A percentile compares a stretch with the other conserved stretches of the same genome.
Evolutionary conservation across 2,113 vertebrate genomes (phyloP).

Genomic region (Pluvialis apricaria): DNA sequence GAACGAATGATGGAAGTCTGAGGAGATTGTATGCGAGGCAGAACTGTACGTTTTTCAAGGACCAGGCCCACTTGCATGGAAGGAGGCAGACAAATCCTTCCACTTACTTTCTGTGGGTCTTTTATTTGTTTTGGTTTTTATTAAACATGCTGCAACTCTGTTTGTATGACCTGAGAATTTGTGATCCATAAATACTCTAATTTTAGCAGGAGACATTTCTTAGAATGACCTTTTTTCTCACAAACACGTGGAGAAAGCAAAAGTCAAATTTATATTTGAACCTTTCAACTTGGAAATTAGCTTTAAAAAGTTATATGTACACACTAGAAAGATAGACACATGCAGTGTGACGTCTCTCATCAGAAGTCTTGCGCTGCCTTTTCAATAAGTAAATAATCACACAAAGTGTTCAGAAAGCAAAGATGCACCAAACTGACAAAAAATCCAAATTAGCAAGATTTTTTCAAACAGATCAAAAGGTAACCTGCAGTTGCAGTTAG

Average conservation of each 20-base stretch:
- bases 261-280: not conserved
- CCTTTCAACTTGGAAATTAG: not conserved
- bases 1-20: not conserved
- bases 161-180: not conserved
- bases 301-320: not conserved
- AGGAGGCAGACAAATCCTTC: not conserved
- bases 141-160: not conserved
- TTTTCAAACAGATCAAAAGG: not conserved
- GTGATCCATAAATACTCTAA: not conserved
- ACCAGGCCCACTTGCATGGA: not conserved
- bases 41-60: not conserved
- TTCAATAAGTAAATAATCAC: not conserved
- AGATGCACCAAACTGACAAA: not conserved
- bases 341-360: not conserved
- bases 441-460: not conserved
- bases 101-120: not conserved
- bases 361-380: not conserved
- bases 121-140: not conserved
- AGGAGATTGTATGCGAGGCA: not conserved
- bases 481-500: not conserved
- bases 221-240: not conserved
- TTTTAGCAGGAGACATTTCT: not conserved
- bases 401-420: not conserved
- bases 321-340: not conserved
- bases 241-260: not conserved